Conservation (phyloP, 2,797 vertebrate species). For the Fringilla coelebs region DNA sequence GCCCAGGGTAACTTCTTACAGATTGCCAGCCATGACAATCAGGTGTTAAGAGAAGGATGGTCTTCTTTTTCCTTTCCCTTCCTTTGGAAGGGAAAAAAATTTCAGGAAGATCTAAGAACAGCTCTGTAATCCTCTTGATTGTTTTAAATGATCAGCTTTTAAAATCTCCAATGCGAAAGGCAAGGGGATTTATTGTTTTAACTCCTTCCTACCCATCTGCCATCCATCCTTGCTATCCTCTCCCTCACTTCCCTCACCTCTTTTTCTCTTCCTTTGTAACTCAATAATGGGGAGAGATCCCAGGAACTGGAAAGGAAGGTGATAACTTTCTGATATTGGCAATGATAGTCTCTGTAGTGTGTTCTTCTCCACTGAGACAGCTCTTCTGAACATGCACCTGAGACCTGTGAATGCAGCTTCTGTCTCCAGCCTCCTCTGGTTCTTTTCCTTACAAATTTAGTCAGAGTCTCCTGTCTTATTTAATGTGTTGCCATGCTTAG, state of each 20-base stretch:
- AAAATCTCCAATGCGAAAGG: background rate
- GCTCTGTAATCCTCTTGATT: background rate
- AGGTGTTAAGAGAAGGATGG: background rate
- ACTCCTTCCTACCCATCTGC: background rate
- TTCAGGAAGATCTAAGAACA: background rate
- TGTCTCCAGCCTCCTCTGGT: background rate
- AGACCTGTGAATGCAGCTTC: background rate
- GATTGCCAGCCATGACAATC: background rate
- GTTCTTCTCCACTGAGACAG: background rate
- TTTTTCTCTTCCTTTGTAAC: background rate
- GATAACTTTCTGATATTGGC: accelerated
- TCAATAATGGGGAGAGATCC: background rate
- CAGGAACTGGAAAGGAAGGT: background rate
- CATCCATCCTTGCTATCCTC: background rate
- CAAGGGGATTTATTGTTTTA: background rate
- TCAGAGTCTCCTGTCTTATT: background rate
- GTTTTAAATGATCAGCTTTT: background rate
- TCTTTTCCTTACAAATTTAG: background rate
- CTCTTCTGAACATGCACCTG: background rate
- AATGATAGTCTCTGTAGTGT: background rate
- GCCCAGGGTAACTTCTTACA: background rate
- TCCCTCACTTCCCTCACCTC: background rate
- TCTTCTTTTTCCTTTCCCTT: too few relatives aligned
- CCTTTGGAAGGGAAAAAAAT: background rate
- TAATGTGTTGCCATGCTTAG: background rate